phyloP scores from a whole-genome alignment of 2,113 vertebrate species.

The Oxyruncus cristatus region DNA sequence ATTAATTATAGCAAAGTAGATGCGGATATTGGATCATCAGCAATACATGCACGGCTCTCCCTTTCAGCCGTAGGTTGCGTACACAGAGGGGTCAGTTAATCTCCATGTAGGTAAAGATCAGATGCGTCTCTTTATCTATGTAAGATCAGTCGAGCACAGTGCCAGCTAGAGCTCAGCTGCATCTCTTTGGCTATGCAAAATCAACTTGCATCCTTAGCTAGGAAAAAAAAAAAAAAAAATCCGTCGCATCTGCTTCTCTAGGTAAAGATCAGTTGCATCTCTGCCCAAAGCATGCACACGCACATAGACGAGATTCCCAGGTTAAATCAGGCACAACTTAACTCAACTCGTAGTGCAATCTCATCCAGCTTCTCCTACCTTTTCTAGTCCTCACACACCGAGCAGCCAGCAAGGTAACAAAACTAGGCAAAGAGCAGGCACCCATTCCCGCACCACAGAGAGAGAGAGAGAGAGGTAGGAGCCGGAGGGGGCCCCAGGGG shows the following conservation, averaged over 20 bases:
- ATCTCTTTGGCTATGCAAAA: slow-evolving; percentile 52
- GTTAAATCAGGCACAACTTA: slow-evolving; percentile 71
- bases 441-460: slow-evolving; percentile 32
- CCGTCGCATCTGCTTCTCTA: slow-evolving; percentile 31
- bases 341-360: slow-evolving; percentile 69
- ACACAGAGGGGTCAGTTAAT: background rate
- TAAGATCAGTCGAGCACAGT: slow-evolving; percentile 17
- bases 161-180: slow-evolving; percentile 26
- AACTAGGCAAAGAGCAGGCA: slow-evolving; percentile 71
- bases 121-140: slow-evolving; percentile 30
- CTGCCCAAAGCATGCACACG: slow-evolving; percentile 42
- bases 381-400: slow-evolving; percentile 9
- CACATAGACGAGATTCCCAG: slow-evolving; percentile 49
- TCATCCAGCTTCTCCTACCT: slow-evolving; percentile 51
- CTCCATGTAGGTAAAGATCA: slow-evolving; percentile 42
- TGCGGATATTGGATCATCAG: slow-evolving; percentile 55
- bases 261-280: slow-evolving; percentile 2
- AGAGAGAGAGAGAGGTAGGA: background rate
- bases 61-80: slow-evolving; percentile 37
- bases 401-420: slow-evolving; percentile 63
- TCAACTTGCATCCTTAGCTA: slow-evolving; percentile 22
- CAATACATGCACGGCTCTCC: slow-evolving; percentile 61
- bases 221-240: background rate
- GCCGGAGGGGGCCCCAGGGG: background rate
- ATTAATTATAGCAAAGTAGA: slow-evolving; percentile 60